Conservation (phyloP, 2,888 invertebrate species). For the Hemistola chrysoprasaria region DNA sequence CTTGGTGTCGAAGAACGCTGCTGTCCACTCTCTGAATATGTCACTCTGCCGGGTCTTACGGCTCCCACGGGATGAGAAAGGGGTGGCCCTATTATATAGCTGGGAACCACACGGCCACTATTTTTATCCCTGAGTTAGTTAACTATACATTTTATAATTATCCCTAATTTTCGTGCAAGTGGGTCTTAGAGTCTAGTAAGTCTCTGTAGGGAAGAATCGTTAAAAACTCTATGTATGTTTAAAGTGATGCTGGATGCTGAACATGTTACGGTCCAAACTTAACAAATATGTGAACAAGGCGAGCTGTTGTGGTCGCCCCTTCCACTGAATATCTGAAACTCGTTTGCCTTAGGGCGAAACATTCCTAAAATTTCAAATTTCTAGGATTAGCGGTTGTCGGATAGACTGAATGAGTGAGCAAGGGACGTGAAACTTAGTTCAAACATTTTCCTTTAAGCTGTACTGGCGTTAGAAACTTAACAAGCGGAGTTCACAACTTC, state of each 20-base stretch:
- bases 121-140: too few species aligned
- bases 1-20: too few species aligned
- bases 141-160: too few species aligned
- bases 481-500: conserved; percentile 1
- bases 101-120: too few species aligned
- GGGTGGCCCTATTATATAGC: too few species aligned
- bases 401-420: conserved; percentile 39
- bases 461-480: conserved; percentile 6
- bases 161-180: too few species aligned
- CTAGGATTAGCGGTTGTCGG: conserved; percentile 38
- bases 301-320: conserved; percentile 13
- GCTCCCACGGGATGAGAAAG: too few species aligned
- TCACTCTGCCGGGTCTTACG: too few species aligned
- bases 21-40: too few species aligned
- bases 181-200: too few species aligned
- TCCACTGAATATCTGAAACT: conserved; percentile 18
- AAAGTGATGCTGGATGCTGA: conserved; percentile 6
- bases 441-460: conserved; percentile 21
- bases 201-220: too few species aligned
- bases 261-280: conserved; percentile 13
- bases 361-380: conserved; percentile 48
- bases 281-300: conserved; percentile 9
- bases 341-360: conserved; percentile 38
- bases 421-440: conserved; percentile 34
- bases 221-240: too few species aligned